Conservation (phyloP, 1,140 invertebrate genomes). For the Pogonognathellus flavescens region DNA sequence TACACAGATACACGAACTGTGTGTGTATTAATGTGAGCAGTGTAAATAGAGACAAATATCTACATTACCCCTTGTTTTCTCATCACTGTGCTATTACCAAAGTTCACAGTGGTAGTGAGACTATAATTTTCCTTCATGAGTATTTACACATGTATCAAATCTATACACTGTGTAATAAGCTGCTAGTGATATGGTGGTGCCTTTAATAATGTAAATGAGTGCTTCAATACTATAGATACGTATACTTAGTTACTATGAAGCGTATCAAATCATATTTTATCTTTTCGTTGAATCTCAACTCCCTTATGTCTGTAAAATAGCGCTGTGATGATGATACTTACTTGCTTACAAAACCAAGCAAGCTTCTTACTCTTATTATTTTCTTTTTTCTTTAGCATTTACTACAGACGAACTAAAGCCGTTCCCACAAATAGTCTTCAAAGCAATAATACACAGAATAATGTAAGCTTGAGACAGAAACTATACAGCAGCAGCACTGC, state of each 20-base stretch:
- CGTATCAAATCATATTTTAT: background rate
- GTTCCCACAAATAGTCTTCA: background rate
- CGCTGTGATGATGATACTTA: background rate
- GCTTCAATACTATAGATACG: background rate
- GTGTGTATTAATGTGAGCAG: background rate
- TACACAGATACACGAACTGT: background rate
- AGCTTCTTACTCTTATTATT: constrained; percentile 11
- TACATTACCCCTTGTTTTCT: constrained; percentile 31
- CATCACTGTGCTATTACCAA: background rate
- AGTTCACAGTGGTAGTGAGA: no score
- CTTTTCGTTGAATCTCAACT: background rate
- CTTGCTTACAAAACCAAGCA: background rate
- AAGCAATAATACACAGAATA: background rate
- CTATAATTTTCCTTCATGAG: background rate
- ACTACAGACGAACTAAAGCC: background rate
- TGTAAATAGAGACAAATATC: constrained; percentile 8
- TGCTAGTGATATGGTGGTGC: background rate
- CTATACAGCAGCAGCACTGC: background rate
- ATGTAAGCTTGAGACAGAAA: background rate
- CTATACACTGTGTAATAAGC: background rate
- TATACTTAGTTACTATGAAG: background rate
- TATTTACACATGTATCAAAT: background rate
- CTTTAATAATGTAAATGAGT: background rate
- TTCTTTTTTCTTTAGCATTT: background rate
- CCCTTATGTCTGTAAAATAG: background rate